phyloP scores from a whole-genome alignment of 2,888 invertebrate genomes.

The Eueremaeus valkanovi region DNA sequence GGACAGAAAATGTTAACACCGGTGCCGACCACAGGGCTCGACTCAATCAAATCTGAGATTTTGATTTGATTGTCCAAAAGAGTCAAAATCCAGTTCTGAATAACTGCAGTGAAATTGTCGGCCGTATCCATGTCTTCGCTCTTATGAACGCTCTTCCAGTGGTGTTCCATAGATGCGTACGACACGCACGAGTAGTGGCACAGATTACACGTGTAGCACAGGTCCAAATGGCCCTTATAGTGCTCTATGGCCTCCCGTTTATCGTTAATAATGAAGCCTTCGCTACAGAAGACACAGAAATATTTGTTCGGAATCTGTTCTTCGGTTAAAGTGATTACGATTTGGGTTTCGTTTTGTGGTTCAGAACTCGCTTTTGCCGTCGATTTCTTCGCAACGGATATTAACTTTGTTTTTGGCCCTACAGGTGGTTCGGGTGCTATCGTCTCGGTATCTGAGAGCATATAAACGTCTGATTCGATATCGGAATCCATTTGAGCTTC shows the following conservation, averaged over 20 bases:
- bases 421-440: neutral
- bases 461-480: neutral
- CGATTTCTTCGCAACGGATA: conserved; percentile 12
- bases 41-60: neutral
- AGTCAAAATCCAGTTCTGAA: neutral
- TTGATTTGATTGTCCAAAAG: neutral
- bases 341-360: neutral
- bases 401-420: neutral
- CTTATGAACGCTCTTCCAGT: neutral
- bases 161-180: neutral
- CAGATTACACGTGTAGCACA: neutral
- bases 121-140: neutral
- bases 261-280: neutral
- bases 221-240: neutral
- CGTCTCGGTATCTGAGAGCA: neutral
- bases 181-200: neutral
- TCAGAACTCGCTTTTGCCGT: neutral
- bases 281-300: conserved; percentile 12
- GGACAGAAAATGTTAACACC: neutral
- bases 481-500: neutral
- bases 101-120: neutral
- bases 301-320: conserved; percentile 5
- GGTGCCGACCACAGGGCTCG: neutral
- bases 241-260: neutral
- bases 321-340: neutral